Base-by-base conservation (phyloP, 2,888 invertebrate genomes). In the Synergus japonicus region DNA sequence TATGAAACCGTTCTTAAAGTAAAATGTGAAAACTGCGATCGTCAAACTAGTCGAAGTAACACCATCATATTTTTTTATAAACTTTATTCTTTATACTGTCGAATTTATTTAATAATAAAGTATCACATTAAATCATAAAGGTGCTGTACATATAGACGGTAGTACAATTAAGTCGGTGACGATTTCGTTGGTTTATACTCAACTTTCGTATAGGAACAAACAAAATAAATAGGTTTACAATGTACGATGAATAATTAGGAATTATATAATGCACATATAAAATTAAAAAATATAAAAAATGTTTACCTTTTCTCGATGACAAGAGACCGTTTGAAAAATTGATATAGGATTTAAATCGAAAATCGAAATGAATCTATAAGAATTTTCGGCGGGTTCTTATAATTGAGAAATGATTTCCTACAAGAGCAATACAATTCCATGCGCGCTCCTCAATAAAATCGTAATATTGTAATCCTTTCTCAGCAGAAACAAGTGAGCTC, bases 81-180 rank as follows among this genome's bases (percentile, higher is more conserved):
- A 85, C 84, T 85, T 84, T 83, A 83, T 85, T 83, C 80, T 83
- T 82, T 83, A 84, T 86, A 84, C 83, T 86, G 84, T 84, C 89
- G 86, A 89, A 89, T 81, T 83, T 85, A 82, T 76, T 79, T 82
- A 86, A 85, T 85, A 84, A 85, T 88, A 90, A 88, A 88, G 87
- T 91, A 92, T 92, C 92, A 92, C 92, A 91, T 90, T 88, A 90
- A 92, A 89, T 89, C 88, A 91, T 89, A 89, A 87, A 87, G 87
- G 90, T 91, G 91, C 91, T 91, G 90, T 91, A 92, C 91, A 92
- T 89, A 85, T 81, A 80, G 83, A 86, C 85, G 82, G 81, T 85
- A 85, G 82, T 86, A 86, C 83, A 83, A 83, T 81, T 83, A 84
- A 86, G 82, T 85, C 83, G 82, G 84, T 86, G 86, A 87, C 85